phyloP scores from a whole-genome alignment of 2,113 vertebrate genomes.

The Glaucomys volans region DNA sequence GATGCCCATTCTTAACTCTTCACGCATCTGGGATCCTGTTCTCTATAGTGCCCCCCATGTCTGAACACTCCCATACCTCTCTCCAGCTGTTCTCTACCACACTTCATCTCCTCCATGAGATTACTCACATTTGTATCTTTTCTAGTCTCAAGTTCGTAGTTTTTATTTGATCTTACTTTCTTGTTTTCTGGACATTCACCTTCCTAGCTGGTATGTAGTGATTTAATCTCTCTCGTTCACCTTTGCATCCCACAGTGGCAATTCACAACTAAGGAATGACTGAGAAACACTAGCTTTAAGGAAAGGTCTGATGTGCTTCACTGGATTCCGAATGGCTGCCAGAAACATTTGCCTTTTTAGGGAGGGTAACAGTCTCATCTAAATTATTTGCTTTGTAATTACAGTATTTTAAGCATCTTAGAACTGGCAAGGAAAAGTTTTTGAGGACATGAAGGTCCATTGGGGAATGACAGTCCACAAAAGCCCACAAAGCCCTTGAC shows the following conservation, averaged over 20 bases:
- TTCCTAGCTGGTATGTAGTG: neutral
- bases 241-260: neutral
- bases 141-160: neutral
- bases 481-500: neutral
- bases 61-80: fast-evolving
- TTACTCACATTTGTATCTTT: neutral
- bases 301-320: neutral
- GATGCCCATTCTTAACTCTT: neutral
- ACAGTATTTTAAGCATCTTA: neutral
- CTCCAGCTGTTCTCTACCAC: fast-evolving
- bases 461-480: neutral
- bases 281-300: neutral
- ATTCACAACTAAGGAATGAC: neutral
- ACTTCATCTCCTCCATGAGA: neutral
- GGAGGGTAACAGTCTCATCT: neutral
- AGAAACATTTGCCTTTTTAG: neutral
- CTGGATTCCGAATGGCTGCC: neutral
- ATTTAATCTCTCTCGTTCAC: neutral
- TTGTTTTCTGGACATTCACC: neutral
- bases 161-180: neutral
- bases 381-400: neutral
- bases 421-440: neutral
- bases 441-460: neutral
- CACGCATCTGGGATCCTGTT: neutral
- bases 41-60: neutral